Percentiles rank a stretch among this genome's conserved stretches.
These are phyloP conservation scores for Etheostoma nigrum DNA, from an alignment of 2,797 vertebrate species.

Conservation along the genomic window DNA sequence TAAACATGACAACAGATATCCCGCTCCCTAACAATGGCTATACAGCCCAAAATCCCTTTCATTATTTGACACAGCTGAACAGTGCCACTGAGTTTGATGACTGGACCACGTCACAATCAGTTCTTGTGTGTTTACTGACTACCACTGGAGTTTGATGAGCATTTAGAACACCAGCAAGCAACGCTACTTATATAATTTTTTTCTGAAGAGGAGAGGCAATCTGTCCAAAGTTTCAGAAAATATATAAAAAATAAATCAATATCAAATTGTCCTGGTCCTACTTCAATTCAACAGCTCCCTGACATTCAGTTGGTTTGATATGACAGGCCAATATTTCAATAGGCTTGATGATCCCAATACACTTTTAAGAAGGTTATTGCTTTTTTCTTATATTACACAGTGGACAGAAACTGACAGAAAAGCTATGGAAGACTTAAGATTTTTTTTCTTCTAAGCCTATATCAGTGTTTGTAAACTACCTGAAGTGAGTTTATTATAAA, in stretches of 20 bases:
- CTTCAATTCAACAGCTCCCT: slow-evolving; percentile 80
- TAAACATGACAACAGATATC: slow-evolving; percentile 67
- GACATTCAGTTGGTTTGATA: slow-evolving; percentile 80
- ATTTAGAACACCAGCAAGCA: slow-evolving; percentile 60
- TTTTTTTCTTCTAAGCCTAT: slow-evolving; percentile 77
- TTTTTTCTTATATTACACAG: slow-evolving; percentile 85
- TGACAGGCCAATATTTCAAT: slow-evolving; percentile 76
- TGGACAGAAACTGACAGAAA: slow-evolving; percentile 86
- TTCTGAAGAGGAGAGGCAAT: slow-evolving; percentile 70
- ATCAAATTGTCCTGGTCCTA: slow-evolving; percentile 78
- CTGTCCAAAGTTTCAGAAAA: slow-evolving; percentile 76
- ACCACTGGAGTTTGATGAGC: slow-evolving; percentile 60
- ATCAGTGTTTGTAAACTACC: slow-evolving; percentile 92
- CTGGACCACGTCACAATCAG: slow-evolving; percentile 58
- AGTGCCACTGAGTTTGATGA: slow-evolving; percentile 67
- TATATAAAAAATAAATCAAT: slow-evolving; percentile 73
- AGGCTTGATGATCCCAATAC: slow-evolving; percentile 77
- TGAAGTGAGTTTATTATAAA: slow-evolving; percentile 86
- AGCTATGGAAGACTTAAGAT: slow-evolving; percentile 88
- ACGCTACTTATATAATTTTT: slow-evolving; percentile 46
- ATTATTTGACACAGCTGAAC: slow-evolving; percentile 79
- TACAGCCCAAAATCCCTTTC: slow-evolving; percentile 83
- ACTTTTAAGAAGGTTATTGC: slow-evolving; percentile 88
- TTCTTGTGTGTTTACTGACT: slow-evolving; percentile 62
- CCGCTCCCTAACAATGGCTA: slow-evolving; percentile 75